Evolutionary conservation across 2,888 invertebrate genomes (phyloP).

Genomic region (Eupithecia tripunctaria): DNA sequence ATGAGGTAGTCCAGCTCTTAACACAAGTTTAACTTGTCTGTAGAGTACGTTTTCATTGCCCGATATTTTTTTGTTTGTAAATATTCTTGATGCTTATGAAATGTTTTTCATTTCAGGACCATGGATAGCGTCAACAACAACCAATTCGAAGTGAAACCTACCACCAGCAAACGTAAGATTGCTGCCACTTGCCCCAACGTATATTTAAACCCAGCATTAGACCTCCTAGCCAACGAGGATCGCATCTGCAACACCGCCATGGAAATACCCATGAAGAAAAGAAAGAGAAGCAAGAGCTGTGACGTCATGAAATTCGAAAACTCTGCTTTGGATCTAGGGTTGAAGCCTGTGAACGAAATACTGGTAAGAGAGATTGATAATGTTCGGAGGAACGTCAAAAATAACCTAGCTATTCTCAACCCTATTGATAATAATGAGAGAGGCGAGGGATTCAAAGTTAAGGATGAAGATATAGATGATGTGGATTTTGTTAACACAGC

Average conservation of each 20-base stretch:
- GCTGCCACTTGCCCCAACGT: conserved; percentile 66
- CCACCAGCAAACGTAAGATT: conserved; percentile 73
- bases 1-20: no score
- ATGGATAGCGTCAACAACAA: conserved; percentile 78
- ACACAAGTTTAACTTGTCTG: no score
- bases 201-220: conserved; percentile 77
- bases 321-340: conserved; percentile 71
- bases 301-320: conserved; percentile 75
- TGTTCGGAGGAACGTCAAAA: conserved; percentile 67
- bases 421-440: background rate
- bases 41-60: no score
- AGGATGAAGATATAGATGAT: conserved; percentile 26
- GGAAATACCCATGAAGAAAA: conserved; percentile 77
- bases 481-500: conserved; percentile 28
- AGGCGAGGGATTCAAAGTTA: conserved; percentile 18
- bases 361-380: conserved; percentile 73
- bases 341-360: conserved; percentile 65
- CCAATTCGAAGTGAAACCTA: conserved; percentile 75
- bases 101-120: conserved; percentile 37
- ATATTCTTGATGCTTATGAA: background rate
- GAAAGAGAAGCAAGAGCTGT: conserved; percentile 71
- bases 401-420: background rate
- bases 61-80: no score
- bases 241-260: conserved; percentile 80
- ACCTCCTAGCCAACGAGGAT: conserved; percentile 77